Evolutionary conservation across 2,888 invertebrate species (phyloP).

Genomic region (Tipula unca): DNA sequence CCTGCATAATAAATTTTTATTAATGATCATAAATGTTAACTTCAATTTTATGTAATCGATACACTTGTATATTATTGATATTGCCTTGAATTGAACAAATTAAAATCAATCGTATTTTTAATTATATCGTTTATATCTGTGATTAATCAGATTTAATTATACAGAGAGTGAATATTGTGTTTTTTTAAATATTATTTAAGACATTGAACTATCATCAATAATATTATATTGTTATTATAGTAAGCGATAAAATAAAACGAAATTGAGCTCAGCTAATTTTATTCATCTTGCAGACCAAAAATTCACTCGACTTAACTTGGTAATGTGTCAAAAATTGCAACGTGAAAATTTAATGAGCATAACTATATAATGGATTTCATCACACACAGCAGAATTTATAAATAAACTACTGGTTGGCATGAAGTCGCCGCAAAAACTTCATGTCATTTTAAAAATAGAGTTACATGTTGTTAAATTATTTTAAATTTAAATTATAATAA

Average conservation of each 20-base stretch:
- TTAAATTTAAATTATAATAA: not conserved
- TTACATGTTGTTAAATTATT: not conserved
- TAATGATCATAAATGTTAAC: no score
- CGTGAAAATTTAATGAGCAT: not conserved
- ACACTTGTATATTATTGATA: not conserved
- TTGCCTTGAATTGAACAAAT: not conserved
- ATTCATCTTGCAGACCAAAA: not conserved
- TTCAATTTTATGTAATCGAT: not conserved
- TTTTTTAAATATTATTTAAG: not conserved
- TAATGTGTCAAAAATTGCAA: not conserved
- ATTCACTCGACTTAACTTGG: not conserved
- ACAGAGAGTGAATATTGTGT: not conserved
- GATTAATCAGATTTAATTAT: not conserved
- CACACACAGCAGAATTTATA: not conserved
- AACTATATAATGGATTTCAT: no score
- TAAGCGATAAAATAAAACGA: not conserved
- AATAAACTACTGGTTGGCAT: not conserved
- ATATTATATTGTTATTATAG: not conserved
- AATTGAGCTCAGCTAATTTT: not conserved
- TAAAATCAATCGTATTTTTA: not conserved
- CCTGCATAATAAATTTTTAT: no score
- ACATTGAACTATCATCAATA: not conserved
- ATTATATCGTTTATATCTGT: not conserved
- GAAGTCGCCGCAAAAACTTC: not conserved
- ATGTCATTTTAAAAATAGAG: not conserved